Conservation (phyloP, 2,888 invertebrate genomes). For the Synanthedon myopaeformis region DNA sequence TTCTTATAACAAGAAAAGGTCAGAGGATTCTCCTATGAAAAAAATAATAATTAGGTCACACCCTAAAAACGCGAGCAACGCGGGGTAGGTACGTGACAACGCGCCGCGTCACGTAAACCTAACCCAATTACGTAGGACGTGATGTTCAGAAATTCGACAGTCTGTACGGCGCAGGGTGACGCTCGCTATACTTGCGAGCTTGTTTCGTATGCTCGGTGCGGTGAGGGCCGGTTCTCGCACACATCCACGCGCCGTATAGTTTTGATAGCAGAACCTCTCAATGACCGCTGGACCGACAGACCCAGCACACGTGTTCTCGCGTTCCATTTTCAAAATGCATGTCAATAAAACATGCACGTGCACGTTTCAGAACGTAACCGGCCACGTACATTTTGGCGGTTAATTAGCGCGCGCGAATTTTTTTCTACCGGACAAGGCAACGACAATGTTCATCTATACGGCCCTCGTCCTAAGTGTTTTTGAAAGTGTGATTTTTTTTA, state of each 20-base stretch:
- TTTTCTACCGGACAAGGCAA: constrained; percentile 17
- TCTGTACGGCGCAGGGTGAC: constrained; percentile 16
- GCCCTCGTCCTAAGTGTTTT: no score
- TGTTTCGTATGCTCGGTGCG: constrained; percentile 58
- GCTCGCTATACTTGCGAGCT: constrained; percentile 19
- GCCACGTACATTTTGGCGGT: constrained; percentile 31
- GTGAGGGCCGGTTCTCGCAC: constrained; percentile 55
- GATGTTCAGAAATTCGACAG: constrained; percentile 56
- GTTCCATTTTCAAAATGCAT: constrained; percentile 43
- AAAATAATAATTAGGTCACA: constrained; percentile 47
- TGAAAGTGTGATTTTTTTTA: no score
- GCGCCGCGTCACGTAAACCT: constrained; percentile 57
- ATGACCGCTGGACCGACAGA: constrained; percentile 76
- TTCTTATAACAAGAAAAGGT: neutral
- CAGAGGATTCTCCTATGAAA: neutral
- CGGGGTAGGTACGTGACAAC: constrained; percentile 37
- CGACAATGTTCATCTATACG: neutral
- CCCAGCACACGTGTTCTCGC: constrained; percentile 69
- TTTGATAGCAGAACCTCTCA: constrained; percentile 47
- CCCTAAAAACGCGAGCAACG: constrained; percentile 27
- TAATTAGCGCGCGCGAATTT: constrained; percentile 35
- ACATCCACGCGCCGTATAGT: constrained; percentile 34
- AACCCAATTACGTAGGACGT: constrained; percentile 65
- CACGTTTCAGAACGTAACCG: constrained; percentile 42
- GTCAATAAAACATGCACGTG: constrained; percentile 43